A percentile compares a stretch with the other conserved stretches of the same genome.
Conservation (phyloP, 2,797 vertebrate species). For the Pristis pectinata region DNA sequence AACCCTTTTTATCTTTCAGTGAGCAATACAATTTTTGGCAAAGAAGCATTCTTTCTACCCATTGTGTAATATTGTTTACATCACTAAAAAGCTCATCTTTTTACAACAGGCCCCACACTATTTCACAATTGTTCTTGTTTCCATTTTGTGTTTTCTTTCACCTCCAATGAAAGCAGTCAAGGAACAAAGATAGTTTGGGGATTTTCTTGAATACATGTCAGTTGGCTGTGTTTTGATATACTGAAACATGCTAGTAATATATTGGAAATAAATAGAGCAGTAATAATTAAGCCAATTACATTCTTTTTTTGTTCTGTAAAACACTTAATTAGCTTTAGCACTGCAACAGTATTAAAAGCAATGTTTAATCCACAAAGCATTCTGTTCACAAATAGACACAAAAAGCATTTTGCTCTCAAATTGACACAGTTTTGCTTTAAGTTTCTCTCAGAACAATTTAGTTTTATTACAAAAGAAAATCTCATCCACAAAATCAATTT, state of each 20-base stretch:
- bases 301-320: constrained; percentile 6
- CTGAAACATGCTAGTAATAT: constrained; percentile 38
- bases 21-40: constrained; percentile 38
- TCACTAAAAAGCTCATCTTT: constrained; percentile 18
- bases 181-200: background rate
- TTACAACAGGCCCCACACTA: background rate
- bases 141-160: background rate
- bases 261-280: constrained; percentile 37
- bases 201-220: constrained; percentile 32
- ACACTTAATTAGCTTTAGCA: constrained; percentile 7
- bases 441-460: constrained; percentile 30
- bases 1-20: constrained; percentile 15
- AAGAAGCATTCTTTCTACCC: background rate
- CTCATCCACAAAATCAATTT: background rate
- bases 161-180: background rate
- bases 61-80: constrained; percentile 17
- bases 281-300: constrained; percentile 35
- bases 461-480: background rate
- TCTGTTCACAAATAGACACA: constrained; percentile 32
- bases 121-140: background rate
- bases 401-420: constrained; percentile 28
- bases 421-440: constrained; percentile 8
- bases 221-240: constrained; percentile 30
- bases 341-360: constrained; percentile 30
- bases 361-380: constrained; percentile 35